Evolutionary conservation across 1,140 invertebrate genomes (phyloP), one percentile per base, ranked within the genome.

Genomic region (Ruditapes philippinarum): DNA sequence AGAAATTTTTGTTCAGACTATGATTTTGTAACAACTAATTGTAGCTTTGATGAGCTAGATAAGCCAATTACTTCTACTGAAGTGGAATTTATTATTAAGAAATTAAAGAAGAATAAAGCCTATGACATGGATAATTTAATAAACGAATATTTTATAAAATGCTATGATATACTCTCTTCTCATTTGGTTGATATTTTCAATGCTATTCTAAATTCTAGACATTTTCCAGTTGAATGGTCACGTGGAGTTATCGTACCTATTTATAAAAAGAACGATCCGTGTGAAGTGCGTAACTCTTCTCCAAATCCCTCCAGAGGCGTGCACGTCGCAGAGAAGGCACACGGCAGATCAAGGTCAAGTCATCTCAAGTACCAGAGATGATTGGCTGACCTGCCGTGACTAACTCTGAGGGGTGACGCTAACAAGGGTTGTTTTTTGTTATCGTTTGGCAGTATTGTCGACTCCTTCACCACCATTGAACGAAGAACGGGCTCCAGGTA

Each of bases 91-190:
- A 31, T 40, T 70, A 40, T 70, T 70, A 70, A 70, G 33, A 70
- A 28, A 28, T 7, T 70, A 12, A 70, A 70, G 33, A 14, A 22
- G 5, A 28, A 70, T 40, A 70, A 70, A 28, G 31, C 65, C 3
- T 28, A 22, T 70, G 65, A 31, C 33, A 40, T 7, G 5, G 65
- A 70, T 28, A 17, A 33, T 33, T 22, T 70, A 28, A 22, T 70
- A 40, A 70, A 70, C 33, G 65, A 70, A 70, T 70, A 70, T 28
- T 70, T 70, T 22, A 70, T 70, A 22, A 31, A 70, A 22, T 33
- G 65, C 33, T 17, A 17, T 28, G 33, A 70, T 70, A 70, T 70
- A 17, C 33, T 28, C 12, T 33, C 31, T 4, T 19, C 65, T 40
- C 38, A 36, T 70, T 33, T 70, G 11, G 65, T 70, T 9, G 65